Percentiles rank a stretch among this genome's conserved stretches.
phyloP scores from a whole-genome alignment of 2,888 invertebrate species.

The Aleiodes alternator region DNA sequence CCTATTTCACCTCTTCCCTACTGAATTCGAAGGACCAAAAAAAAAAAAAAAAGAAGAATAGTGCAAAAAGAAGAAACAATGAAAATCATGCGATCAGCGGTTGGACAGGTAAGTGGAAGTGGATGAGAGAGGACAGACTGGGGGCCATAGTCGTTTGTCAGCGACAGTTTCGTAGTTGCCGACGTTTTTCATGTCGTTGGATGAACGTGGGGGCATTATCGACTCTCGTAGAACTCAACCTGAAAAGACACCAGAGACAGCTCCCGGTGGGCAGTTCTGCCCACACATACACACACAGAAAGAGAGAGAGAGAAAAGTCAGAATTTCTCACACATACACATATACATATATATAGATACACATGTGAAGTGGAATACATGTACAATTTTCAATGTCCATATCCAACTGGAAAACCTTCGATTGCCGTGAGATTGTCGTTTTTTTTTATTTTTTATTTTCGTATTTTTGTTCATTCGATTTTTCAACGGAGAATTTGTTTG shows the following conservation, averaged over 20 bases:
- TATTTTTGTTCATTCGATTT: too few relatives aligned
- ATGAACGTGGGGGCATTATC: constrained; percentile 43
- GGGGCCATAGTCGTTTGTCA: constrained; percentile 55
- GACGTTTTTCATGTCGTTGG: constrained; percentile 43
- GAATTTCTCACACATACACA: not conserved
- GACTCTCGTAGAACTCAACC: constrained; percentile 38
- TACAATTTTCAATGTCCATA: constrained; percentile 30
- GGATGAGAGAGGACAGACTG: constrained; percentile 44
- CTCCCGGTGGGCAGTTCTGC: constrained; percentile 24
- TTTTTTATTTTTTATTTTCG: too few relatives aligned
- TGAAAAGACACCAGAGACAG: constrained; percentile 35
- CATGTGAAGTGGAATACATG: not conserved
- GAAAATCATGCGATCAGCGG: constrained; percentile 16
- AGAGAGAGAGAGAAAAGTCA: not conserved
- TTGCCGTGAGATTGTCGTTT: constrained; percentile 6
- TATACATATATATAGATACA: not conserved
- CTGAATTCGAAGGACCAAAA: not conserved
- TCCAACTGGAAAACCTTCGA: constrained; percentile 24
- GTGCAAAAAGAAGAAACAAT: constrained; percentile 9
- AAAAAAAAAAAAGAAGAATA: not conserved
- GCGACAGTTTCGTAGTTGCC: constrained; percentile 51
- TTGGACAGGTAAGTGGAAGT: constrained; percentile 48
- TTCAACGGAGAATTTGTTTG: constrained; percentile 40
- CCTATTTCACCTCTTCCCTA: too few relatives aligned
- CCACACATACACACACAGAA: not conserved